Evolutionary conservation across 35 echinoderm and acorn worm species (phyloP), one percentile per base, ranked within the genome.

Genomic region (Apostichopus japonicus): DNA sequence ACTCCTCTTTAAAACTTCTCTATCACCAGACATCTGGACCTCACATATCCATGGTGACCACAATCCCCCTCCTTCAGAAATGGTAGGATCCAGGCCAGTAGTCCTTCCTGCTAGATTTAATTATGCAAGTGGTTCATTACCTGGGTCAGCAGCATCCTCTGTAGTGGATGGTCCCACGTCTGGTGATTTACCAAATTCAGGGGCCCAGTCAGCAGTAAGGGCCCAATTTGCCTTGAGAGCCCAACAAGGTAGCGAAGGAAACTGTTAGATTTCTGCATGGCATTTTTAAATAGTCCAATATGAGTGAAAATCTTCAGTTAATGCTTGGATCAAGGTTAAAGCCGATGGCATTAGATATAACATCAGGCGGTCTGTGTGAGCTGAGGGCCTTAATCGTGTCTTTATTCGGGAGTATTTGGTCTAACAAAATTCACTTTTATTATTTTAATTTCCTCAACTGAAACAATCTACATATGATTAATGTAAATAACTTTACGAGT

Each of bases 21-120:
- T 19, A 73, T 89, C 24, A 44, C 25, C 86, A 89, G 86, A 89
- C 24, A n/a, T 89, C 56, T 89, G 86, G 86, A 89, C 86, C n/a
- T 89, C 86, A 6, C 86, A 10, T n/a, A 89, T 89, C 72, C 17
- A 75, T 75, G 63, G 86, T 13, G n/a, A 52, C 62, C 17, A 59
- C 62, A 89, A 24, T 21, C 62, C 86, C 62, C 86, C 86, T 51
- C 63, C 22, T 0, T 10, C 86, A 53, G 86, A 89, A 53, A 63
- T 24, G 44, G 61, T 72, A 17, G 61, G n/a, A 14, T 33, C 67
- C 61, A 89, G 86, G 52, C 62, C 86, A 72, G 67, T 89, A 11
- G 86, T 89, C 62, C 86, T 73, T 63, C 86, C 86, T 51, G 86
- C 86, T 24, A 89, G 86, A 33, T 89, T 89, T 21, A 89, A 89